These are phyloP conservation scores for Eptesicus fuscus DNA, from an alignment of 2,113 vertebrate genomes.

Conservation along the genomic window DNA sequence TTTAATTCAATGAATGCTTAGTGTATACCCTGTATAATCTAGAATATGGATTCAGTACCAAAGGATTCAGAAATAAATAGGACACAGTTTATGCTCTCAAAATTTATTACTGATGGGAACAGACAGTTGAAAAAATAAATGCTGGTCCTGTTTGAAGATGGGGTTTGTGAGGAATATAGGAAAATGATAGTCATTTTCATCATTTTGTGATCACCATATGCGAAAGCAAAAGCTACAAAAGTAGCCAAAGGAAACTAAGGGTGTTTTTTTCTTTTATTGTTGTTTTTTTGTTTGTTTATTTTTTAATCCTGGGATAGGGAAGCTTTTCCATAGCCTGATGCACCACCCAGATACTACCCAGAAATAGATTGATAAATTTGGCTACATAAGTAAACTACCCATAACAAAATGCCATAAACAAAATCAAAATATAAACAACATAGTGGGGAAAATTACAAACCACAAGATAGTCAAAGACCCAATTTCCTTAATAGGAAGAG, in stretches of 20 bases:
- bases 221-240: background rate
- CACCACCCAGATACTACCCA: background rate
- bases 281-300: background rate
- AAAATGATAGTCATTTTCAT: background rate
- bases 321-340: background rate
- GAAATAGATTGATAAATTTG: background rate
- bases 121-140: background rate
- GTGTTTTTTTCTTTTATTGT: no score
- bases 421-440: background rate
- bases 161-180: background rate
- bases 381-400: background rate
- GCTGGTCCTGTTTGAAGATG: background rate
- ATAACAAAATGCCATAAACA: background rate
- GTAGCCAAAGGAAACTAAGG: background rate
- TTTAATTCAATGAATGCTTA: background rate
- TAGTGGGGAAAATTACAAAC: background rate
- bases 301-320: background rate
- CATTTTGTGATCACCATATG: background rate
- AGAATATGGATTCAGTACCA: background rate
- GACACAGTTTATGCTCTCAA: background rate
- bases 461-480: background rate
- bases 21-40: background rate
- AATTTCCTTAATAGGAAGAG: background rate
- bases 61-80: background rate
- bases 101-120: background rate